A percentile compares a stretch with the other conserved stretches of the same genome.
Conservation (phyloP, 1,140 invertebrate species). For the Drosophila obscura region DNA sequence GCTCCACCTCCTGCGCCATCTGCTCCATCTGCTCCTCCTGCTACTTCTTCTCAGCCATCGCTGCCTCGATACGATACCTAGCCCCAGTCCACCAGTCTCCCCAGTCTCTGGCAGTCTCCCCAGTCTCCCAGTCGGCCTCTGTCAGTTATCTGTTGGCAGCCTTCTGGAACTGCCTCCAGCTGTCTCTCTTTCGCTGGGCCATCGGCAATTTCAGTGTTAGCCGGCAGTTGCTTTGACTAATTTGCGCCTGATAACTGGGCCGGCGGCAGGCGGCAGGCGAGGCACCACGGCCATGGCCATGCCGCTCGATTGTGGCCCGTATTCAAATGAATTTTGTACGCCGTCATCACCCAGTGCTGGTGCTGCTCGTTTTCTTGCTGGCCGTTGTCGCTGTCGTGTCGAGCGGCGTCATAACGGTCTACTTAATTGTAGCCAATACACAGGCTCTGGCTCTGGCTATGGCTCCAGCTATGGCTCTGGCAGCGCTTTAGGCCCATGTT, state of each 20-base stretch:
- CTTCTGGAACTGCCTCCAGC: neutral
- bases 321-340: slow-evolving; percentile 60
- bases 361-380: slow-evolving; percentile 1
- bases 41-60: no score
- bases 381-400: slow-evolving; percentile 6
- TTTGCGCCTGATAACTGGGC: slow-evolving; percentile 57
- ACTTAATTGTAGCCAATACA: slow-evolving; percentile 61
- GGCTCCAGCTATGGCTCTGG: neutral
- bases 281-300: no score
- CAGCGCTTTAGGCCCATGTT: slow-evolving; percentile 34
- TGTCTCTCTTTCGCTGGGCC: neutral
- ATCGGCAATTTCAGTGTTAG: slow-evolving; percentile 11
- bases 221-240: slow-evolving; percentile 64
- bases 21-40: no score
- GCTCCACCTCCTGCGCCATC: no score
- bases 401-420: slow-evolving; percentile 43
- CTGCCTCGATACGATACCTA: no score
- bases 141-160: no score
- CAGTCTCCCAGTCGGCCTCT: slow-evolving; percentile 8
- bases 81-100: neutral
- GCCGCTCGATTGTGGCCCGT: slow-evolving; percentile 36
- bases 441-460: neutral
- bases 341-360: neutral
- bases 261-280: neutral
- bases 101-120: no score